phyloP scores from a whole-genome alignment of 1,140 invertebrate species.

The Drosophila nikananu region DNA sequence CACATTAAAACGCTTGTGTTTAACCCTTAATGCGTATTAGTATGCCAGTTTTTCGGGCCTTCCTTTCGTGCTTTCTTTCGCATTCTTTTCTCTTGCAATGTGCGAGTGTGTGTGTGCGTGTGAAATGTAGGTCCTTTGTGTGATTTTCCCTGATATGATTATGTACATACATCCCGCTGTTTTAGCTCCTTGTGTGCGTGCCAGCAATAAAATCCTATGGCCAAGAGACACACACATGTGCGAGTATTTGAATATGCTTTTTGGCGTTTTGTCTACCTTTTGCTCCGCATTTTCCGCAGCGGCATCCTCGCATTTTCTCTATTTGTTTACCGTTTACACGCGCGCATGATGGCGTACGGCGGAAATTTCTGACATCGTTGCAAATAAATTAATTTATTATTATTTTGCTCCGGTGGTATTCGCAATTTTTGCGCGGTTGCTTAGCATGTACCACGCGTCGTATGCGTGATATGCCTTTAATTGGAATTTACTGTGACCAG shows the following conservation, averaged over 20 bases:
- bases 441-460: slow-evolving; percentile 71
- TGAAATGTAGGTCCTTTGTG: slow-evolving; percentile 67
- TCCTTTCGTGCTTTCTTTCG: slow-evolving; percentile 36
- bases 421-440: slow-evolving; percentile 46
- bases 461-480: slow-evolving; percentile 78
- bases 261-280: slow-evolving; percentile 49
- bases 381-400: slow-evolving; percentile 83
- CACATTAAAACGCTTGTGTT: slow-evolving; percentile 77
- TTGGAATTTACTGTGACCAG: slow-evolving; percentile 72
- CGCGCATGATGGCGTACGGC: slow-evolving; percentile 32
- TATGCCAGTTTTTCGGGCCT: slow-evolving; percentile 54
- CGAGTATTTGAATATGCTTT: slow-evolving; percentile 68
- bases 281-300: slow-evolving; percentile 4
- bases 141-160: slow-evolving; percentile 78
- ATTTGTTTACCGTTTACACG: slow-evolving; percentile 52
- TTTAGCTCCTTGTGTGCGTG: slow-evolving; percentile 22
- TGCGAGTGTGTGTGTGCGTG: slow-evolving; percentile 10
- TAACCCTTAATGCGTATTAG: slow-evolving; percentile 80
- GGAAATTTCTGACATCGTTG: slow-evolving; percentile 68
- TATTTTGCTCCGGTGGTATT: slow-evolving; percentile 50
- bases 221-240: slow-evolving; percentile 23
- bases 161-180: slow-evolving; percentile 59
- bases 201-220: slow-evolving; percentile 55
- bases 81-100: slow-evolving; percentile 15
- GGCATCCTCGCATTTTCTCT: neutral